Evolutionary conservation across 2,888 invertebrate species (phyloP).

Genomic region (Drosophila mayaguana): DNA sequence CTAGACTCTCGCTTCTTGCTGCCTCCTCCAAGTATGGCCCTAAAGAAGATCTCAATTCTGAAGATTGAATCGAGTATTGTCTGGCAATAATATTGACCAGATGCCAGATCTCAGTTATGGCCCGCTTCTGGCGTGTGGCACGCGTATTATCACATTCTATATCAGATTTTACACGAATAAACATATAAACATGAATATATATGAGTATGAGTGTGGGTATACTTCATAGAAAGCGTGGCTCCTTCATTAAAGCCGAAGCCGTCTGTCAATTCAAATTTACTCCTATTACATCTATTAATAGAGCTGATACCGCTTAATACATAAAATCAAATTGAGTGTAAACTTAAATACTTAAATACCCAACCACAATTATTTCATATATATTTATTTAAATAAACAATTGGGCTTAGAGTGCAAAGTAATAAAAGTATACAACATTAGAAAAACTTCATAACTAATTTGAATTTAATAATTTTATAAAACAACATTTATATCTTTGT

Average conservation of each 20-base stretch:
- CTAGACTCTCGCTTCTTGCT: not conserved
- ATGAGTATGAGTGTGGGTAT: not conserved
- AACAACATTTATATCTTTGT: not conserved
- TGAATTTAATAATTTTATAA: not conserved
- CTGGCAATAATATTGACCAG: slow-evolving; percentile 20
- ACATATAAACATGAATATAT: slow-evolving; percentile 1
- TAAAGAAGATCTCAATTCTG: not conserved
- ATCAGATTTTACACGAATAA: slow-evolving; percentile 3
- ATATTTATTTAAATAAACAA: not conserved
- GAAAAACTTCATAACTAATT: not conserved
- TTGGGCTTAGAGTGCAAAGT: not conserved
- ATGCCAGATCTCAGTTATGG: not conserved
- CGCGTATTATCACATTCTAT: slow-evolving; percentile 48
- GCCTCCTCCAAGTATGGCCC: not conserved
- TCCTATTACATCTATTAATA: not conserved
- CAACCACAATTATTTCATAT: not conserved
- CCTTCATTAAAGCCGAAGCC: slow-evolving; percentile 48
- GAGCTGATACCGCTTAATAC: not conserved
- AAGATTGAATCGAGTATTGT: slow-evolving; percentile 18
- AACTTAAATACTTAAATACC: not conserved
- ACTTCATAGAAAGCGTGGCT: slow-evolving; percentile 43
- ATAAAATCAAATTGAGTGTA: not conserved
- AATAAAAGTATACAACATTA: not conserved
- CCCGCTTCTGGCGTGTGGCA: slow-evolving; percentile 59
- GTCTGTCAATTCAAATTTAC: not conserved